Percentiles rank a stretch among this genome's conserved stretches.
phyloP scores from a whole-genome alignment of 2,888 invertebrate genomes.

The Philonicus albiceps region DNA sequence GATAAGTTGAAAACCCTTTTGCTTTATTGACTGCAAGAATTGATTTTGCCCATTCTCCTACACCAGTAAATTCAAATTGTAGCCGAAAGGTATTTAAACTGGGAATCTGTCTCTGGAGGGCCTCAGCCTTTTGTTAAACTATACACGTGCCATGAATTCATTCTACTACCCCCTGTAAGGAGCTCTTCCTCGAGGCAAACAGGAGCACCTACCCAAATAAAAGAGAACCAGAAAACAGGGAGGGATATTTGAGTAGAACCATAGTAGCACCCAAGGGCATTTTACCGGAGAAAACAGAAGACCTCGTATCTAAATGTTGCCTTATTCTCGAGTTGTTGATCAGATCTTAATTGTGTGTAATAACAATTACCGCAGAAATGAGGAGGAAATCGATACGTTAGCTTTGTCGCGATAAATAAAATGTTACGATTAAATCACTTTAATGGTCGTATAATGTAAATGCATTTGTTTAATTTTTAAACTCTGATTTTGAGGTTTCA shows the following conservation, averaged over 20 bases:
- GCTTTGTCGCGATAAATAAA: background rate
- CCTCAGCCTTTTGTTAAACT: background rate
- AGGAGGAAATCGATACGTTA: background rate
- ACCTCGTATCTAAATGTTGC: background rate
- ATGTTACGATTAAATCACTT: background rate
- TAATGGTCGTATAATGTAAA: background rate
- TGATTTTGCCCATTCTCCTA: background rate
- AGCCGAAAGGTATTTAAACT: background rate
- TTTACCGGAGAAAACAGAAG: background rate
- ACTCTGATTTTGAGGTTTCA: background rate
- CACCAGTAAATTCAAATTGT: background rate
- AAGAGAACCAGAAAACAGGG: background rate
- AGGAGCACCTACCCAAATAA: background rate
- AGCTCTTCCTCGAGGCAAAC: background rate
- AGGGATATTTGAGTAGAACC: background rate
- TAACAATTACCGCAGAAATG: background rate
- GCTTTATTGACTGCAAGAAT: background rate
- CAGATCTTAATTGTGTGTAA: background rate
- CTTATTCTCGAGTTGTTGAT: background rate
- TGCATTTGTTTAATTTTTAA: background rate
- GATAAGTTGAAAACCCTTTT: background rate
- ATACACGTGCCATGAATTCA: background rate
- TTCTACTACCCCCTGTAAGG: background rate
- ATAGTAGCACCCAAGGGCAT: background rate
- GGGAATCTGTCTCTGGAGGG: background rate